Evolutionary conservation across 2,797 vertebrate genomes (phyloP).

Genomic region (Bradypodion ventrale): DNA sequence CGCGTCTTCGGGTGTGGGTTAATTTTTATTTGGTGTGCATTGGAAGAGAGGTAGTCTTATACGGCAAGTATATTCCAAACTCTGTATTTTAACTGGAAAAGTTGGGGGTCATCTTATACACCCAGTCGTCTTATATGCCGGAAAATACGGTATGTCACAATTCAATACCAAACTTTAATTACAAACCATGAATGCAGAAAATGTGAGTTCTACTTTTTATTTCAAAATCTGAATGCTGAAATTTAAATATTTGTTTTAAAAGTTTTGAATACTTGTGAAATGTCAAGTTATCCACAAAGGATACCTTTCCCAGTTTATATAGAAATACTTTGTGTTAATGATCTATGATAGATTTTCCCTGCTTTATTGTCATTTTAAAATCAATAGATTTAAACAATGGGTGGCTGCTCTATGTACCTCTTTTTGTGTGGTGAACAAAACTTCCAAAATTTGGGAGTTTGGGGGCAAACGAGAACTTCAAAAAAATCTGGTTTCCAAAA

Average conservation of each 20-base stretch:
- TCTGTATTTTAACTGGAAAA: too few relatives aligned
- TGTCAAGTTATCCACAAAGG: neutral
- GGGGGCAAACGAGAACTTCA: neutral
- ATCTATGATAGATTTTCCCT: neutral
- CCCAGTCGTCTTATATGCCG: too few relatives aligned
- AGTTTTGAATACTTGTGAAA: neutral
- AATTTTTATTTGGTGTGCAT: too few relatives aligned
- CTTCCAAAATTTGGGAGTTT: neutral
- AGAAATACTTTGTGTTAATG: neutral
- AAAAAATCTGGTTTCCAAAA: neutral
- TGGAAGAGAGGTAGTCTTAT: too few relatives aligned
- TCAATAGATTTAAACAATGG: too few relatives aligned
- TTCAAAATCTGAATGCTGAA: neutral
- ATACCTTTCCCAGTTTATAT: neutral
- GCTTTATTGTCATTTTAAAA: neutral
- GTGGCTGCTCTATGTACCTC: neutral
- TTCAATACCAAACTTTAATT: neutral
- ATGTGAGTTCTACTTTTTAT: neutral
- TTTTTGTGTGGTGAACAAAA: neutral
- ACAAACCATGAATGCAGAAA: neutral
- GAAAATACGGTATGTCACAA: too few relatives aligned
- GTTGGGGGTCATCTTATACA: too few relatives aligned
- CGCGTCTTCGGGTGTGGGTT: too few relatives aligned
- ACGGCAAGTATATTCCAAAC: too few relatives aligned
- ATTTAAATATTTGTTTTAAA: too few relatives aligned